phyloP scores from a whole-genome alignment of 2,113 vertebrate genomes.

The Sigmodon hispidus region DNA sequence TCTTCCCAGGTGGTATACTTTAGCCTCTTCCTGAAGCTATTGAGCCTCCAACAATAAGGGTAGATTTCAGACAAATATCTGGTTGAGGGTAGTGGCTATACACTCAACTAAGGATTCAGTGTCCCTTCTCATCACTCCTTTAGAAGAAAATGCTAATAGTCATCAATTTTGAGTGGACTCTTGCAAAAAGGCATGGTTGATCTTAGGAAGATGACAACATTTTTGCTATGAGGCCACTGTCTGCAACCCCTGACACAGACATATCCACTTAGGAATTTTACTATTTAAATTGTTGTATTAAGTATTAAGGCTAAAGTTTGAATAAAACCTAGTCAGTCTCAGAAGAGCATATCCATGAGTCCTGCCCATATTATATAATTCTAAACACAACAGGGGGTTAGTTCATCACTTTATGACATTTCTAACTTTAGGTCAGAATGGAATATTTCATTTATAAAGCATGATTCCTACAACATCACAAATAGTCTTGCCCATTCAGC shows the following conservation, averaged over 20 bases:
- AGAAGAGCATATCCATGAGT: not conserved
- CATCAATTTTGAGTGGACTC: not conserved
- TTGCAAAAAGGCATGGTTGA: not conserved
- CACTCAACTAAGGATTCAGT: not conserved
- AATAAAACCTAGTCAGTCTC: not conserved
- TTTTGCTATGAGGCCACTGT: not conserved
- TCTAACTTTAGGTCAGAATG: not conserved
- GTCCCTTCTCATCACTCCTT: not conserved
- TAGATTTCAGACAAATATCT: not conserved
- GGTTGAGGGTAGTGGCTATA: not conserved
- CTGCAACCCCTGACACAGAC: rapidly evolving
- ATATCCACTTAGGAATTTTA: not conserved
- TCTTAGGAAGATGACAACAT: not conserved
- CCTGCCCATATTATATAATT: not conserved
- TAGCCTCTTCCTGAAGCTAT: not conserved
- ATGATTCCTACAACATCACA: not conserved
- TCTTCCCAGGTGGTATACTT: not conserved
- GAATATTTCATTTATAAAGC: not conserved
- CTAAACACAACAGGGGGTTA: not conserved
- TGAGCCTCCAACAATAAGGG: not conserved
- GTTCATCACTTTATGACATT: not conserved
- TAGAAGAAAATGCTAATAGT: not conserved
- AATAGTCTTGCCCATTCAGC: not conserved
- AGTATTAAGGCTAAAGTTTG: not conserved
- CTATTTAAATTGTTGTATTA: not conserved